Evolutionary conservation across 1,140 invertebrate species (phyloP), one percentile per base, ranked within the genome.

Genomic region (Drepana arcuata): DNA sequence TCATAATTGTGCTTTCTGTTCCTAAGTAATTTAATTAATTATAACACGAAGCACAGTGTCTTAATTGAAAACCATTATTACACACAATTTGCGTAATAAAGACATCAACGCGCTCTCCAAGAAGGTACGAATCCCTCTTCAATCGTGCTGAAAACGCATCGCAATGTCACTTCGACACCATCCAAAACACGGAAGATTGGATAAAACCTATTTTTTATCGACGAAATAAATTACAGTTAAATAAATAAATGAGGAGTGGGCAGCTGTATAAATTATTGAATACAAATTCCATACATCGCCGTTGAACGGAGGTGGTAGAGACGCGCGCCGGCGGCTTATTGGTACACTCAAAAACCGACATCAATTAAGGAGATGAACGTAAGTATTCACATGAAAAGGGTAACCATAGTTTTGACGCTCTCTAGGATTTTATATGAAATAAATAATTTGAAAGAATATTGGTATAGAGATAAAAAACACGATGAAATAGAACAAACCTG

Each of bases 271-370:
- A 73, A 55, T 67, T 78, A 75, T 78, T 69, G 64, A 58, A 62
- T 68, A 75, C 69, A 72, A 75, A 79, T 79, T 75, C 70, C 68
- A 75, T 74, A 75, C 69, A 60, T 79, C 48, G 58, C 54, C 37
- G 33, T 52, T 37, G 52, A 49, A 62, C 54, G 55, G 64, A 71
- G 65, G 66, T 64, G 68, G 55, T 37, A 61, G 55, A 53, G 58
- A 63, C 42, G 54, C 45, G 57, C 46, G 39, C 51, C 34, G 56
- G 63, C 71, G 69, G 71, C 65, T 57, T 55, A 67, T 61, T 60
- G 61, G 37, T 55, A 47, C 56, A 63, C 54, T 73, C 69, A 72
- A 73, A 75, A 72, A 71, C 67, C 52, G 58, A 67, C 69, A 73
- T 75, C 74, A 73, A 73, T 75, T 72, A 73, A 69, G 58, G 41